Percentiles rank a stretch among this genome's conserved stretches.
Evolutionary conservation across 2,113 vertebrate species (phyloP).

Genomic region (Argyrosomus japonicus): DNA sequence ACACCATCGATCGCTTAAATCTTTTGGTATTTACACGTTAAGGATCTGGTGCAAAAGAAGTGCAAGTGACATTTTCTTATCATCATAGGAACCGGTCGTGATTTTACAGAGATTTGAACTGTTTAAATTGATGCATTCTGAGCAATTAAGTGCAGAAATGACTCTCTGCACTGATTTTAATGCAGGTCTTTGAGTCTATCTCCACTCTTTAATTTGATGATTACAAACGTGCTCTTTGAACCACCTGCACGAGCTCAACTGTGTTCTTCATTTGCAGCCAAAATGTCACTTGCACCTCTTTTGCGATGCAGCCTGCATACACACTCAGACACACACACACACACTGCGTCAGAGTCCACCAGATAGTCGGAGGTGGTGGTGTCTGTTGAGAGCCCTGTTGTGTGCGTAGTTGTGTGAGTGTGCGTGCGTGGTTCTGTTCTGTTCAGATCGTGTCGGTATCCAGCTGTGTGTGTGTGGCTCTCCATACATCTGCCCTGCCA

Average conservation of each 20-base stretch:
- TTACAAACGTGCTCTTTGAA: neutral
- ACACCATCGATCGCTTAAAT: conserved; percentile 9
- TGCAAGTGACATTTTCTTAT: neutral
- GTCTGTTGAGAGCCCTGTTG: conserved; percentile 49
- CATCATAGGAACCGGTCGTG: neutral
- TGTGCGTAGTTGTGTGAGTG: conserved; percentile 41
- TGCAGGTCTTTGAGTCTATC: neutral
- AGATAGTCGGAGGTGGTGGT: conserved; percentile 57
- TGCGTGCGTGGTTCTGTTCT: neutral
- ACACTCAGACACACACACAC: neutral
- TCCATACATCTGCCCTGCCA: conserved; percentile 79
- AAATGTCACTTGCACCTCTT: conserved; percentile 1
- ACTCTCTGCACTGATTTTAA: neutral
- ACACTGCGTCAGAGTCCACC: conserved; percentile 56
- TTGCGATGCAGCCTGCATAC: neutral
- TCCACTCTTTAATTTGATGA: neutral
- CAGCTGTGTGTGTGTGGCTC: conserved; percentile 38
- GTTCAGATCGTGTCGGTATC: neutral
- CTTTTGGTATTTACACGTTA: neutral
- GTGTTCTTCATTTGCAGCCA: neutral
- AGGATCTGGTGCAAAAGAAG: neutral
- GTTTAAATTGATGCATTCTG: neutral
- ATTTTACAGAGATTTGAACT: neutral
- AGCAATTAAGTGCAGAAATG: neutral
- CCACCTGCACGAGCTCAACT: neutral